Evolutionary conservation across 2,797 vertebrate species (phyloP).

Genomic region (Danio jaintianensis): DNA sequence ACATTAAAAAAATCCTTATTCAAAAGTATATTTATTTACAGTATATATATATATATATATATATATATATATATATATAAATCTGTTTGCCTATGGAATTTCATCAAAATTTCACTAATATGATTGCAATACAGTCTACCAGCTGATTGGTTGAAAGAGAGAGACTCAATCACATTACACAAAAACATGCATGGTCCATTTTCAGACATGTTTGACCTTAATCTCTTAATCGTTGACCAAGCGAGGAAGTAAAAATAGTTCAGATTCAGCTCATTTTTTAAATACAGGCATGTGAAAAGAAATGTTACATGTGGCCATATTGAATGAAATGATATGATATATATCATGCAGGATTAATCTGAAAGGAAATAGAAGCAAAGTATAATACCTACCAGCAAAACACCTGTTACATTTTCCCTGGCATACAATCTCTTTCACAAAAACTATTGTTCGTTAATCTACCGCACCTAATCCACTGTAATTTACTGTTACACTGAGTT

Average conservation of each 20-base stretch:
- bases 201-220: conserved; percentile 46
- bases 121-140: not conserved
- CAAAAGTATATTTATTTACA: too few species aligned
- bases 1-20: too few species aligned
- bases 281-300: not conserved
- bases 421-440: conserved; percentile 52
- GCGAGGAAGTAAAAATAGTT: conserved; percentile 67
- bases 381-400: not conserved
- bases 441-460: conserved; percentile 60
- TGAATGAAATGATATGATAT: not conserved
- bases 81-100: not conserved
- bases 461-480: conserved; percentile 39
- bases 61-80: too few species aligned
- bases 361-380: not conserved
- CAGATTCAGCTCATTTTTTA: conserved; percentile 57
- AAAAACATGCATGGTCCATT: conserved; percentile 55
- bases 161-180: not conserved
- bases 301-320: not conserved
- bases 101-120: too few species aligned
- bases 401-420: conserved; percentile 2
- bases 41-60: too few species aligned
- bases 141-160: conserved; percentile 6
- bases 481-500: conserved; percentile 1
- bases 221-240: conserved; percentile 73
- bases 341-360: not conserved